phyloP scores from a whole-genome alignment of 2,888 invertebrate genomes.

The Axea sp. region DNA sequence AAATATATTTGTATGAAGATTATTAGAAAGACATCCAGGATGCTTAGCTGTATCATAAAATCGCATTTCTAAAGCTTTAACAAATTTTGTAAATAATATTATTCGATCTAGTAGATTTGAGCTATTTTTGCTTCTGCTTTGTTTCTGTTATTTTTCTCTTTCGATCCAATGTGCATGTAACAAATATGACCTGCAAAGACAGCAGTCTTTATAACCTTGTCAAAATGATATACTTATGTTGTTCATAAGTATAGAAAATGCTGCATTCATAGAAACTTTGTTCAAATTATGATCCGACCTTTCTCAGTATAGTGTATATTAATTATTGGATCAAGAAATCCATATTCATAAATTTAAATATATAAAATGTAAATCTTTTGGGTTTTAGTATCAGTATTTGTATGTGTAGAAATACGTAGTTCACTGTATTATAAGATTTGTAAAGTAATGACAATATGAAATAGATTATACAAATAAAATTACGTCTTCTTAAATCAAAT shows the following conservation, averaged over 20 bases:
- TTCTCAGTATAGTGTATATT: conserved; percentile 12
- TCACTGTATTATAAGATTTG: conserved; percentile 2
- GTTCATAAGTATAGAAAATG: neutral
- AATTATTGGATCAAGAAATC: conserved; percentile 38
- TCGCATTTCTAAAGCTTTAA: conserved; percentile 15
- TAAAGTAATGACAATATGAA: neutral
- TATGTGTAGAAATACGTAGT: conserved; percentile 31
- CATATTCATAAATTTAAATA: conserved; percentile 31
- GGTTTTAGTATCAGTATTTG: conserved; percentile 25
- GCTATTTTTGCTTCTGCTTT: neutral
- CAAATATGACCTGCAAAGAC: conserved; percentile 28
- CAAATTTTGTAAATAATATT: no score
- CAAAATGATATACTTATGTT: conserved; percentile 20
- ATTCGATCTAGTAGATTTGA: no score
- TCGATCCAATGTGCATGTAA: conserved; percentile 13
- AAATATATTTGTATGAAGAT: conserved; percentile 14
- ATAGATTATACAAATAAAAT: conserved; percentile 7
- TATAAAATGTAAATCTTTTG: conserved; percentile 32
- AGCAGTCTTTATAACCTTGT: conserved; percentile 26
- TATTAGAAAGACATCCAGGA: conserved; percentile 21
- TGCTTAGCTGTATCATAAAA: conserved; percentile 14
- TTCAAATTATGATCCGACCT: conserved; percentile 12
- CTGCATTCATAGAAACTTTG: conserved; percentile 12
- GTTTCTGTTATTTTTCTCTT: neutral
- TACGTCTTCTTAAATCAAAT: conserved; percentile 4